A percentile compares a stretch with the other conserved stretches of the same genome.
Conservation (phyloP, 35 echinoderm and acorn worm genomes). For the Ptychodera flava region DNA sequence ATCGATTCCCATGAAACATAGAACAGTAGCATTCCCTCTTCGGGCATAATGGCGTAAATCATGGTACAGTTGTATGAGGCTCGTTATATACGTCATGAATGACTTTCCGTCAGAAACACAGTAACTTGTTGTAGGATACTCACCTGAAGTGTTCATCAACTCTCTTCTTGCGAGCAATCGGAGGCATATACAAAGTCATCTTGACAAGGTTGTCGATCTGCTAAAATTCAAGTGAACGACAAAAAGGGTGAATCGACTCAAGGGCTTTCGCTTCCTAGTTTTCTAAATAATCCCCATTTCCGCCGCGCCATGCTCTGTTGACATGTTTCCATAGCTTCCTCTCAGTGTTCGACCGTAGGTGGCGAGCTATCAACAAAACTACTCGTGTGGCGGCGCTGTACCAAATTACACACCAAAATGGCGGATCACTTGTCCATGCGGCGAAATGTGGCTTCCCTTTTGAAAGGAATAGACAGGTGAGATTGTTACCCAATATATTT, state of each 20-base stretch:
- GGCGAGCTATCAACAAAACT: not conserved
- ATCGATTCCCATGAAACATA: too few relatives aligned
- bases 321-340: not conserved
- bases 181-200: constrained; percentile 76
- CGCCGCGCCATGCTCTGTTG: not conserved
- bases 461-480: constrained; percentile 77
- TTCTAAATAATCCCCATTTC: too few relatives aligned
- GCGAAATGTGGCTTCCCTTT: constrained; percentile 37
- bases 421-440: not conserved
- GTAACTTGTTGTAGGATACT: too few relatives aligned
- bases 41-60: too few relatives aligned
- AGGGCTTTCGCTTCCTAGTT: too few relatives aligned
- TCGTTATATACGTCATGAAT: too few relatives aligned
- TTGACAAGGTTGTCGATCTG: not conserved
- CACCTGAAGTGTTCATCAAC: constrained; percentile 7
- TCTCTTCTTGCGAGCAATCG: constrained; percentile 36
- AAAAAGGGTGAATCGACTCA: too few relatives aligned
- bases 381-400: not conserved
- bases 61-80: too few relatives aligned
- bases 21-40: too few relatives aligned
- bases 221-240: too few relatives aligned
- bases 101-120: too few relatives aligned
- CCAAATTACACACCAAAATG: not conserved
- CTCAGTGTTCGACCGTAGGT: not conserved
- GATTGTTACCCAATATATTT: too few relatives aligned